Percentiles rank a stretch among this genome's conserved stretches.
Evolutionary conservation across 2,797 vertebrate genomes (phyloP).

Genomic region (Scolopax rusticola): DNA sequence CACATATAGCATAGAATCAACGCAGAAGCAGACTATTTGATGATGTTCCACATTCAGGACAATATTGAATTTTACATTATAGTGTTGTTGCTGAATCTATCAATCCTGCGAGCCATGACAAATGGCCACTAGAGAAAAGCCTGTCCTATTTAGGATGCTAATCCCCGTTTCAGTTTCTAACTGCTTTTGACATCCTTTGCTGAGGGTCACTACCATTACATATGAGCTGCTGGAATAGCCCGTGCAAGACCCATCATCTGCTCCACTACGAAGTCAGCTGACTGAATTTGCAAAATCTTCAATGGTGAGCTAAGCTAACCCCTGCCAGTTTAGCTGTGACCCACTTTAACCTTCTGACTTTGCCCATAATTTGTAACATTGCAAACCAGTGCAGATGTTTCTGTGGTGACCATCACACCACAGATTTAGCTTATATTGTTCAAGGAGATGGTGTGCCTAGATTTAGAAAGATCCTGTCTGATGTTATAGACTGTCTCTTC

Average conservation of each 20-base stretch:
- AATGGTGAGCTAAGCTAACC: neutral
- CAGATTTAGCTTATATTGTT: neutral
- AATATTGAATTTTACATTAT: neutral
- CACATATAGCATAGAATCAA: neutral
- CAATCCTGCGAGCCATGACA: neutral
- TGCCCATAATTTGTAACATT: neutral
- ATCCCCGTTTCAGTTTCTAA: conserved; percentile 31
- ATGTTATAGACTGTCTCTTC: neutral
- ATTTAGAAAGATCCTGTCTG: neutral
- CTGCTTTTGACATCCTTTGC: conserved; percentile 18
- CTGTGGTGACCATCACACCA: neutral
- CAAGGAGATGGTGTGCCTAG: neutral
- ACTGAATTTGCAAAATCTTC: conserved; percentile 6
- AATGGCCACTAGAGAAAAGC: neutral
- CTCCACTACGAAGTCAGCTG: neutral
- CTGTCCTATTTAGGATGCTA: conserved; percentile 21
- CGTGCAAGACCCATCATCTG: neutral
- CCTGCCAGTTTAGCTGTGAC: conserved; percentile 17
- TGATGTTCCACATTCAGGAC: neutral
- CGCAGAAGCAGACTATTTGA: neutral
- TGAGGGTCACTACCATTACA: conserved; percentile 25
- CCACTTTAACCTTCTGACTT: conserved; percentile 24
- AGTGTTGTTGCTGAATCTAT: neutral
- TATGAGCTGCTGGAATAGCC: neutral
- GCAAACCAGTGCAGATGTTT: neutral